Base-by-base conservation (phyloP, 2,797 vertebrate genomes). In the Coregonus ussuriensis region DNA sequence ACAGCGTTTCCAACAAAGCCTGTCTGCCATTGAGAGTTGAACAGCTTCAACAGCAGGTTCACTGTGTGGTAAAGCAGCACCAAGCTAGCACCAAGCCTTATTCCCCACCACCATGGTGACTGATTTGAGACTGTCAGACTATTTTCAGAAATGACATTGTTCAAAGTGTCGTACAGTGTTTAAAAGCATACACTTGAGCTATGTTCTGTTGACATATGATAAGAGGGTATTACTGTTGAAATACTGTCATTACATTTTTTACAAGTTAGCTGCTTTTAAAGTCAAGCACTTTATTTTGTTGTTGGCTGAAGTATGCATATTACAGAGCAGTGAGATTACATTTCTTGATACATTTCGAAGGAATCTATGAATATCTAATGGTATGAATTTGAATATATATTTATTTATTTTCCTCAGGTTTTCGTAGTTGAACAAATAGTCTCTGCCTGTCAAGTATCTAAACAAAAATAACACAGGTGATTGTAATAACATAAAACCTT, bases 21-120 rank as follows among this genome's bases (percentile, higher is more conserved):
- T 73, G 75, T 75, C 71, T 76, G 74, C 53, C 82, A 56, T 35
- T 72, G 66, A 63, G 81, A 81, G 53, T 51, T 41, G 59, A 71
- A 71, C 76, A 77, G 59, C 79, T 77, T 25, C 18, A 31, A 4
- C 56, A 65, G 76, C 69, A 63, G 74, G 73, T 84, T 85, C 82
- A 86, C 81, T 79, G 74, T 78, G 72, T 29, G 29, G 29, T 35
- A 35, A 56, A 11, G 31, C 66, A 21, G 25, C 6, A 29, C 7
- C 73, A 62, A 4, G 31, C 33, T 74, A 47, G 9, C 9, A 47
- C 9, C 41, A 47, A 47, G 41, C 41, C 41, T 47, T 47, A 47
- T 47, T 47, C 41, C 37, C 33, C 59, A 21, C 54, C 3, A 37
- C 52, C 21, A 56, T 72, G 14, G 7, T 47, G 18, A 16, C 54